Base-by-base conservation (phyloP, 2,113 vertebrate genomes). In the Meleagris gallopavo region DNA sequence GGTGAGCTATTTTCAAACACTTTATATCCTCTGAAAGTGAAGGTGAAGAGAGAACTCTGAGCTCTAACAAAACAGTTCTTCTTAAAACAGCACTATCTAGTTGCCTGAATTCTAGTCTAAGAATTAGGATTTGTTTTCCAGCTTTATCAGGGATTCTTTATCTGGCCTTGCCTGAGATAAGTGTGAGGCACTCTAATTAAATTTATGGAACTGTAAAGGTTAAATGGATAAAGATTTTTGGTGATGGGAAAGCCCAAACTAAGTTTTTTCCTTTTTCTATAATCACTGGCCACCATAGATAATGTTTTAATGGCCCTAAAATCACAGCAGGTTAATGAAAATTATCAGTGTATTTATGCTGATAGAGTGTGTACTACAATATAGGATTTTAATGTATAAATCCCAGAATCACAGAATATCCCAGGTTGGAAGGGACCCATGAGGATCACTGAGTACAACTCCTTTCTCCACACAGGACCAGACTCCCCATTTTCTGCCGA, bases 101-200 rank as follows among this genome's bases (percentile, higher is more conserved):
- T 55, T 88, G 34, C 46, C 46, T 72, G 73, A 92, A 65, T 77
- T 89, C 80, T 61, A 18, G 20, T 69, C 74, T 57, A 36, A 58
- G 57, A 92, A 84, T 36, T 81, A 30, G 13, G 40, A 86, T 72
- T 88, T 95, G 43, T 43, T 95, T 94, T 73, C 45, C 32, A 77
- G 46, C 22, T 89, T 83, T 91, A 67, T 73, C 64, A 70, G 55
- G 64, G 38, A 79, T 38, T 80, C 71, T 88, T 89, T 83, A 70
- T 73, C 60, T 91, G 58, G 22, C 19, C 46, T 76, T 66, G 29
- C 15, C 70, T 48, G 32, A 95, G 70, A 91, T 64, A 73, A 84
- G 72, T 1, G 2, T 34, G 58, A 43, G 34, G 29, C 77, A 70
- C 11, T 32, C 34, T 85, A 55, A 87, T 91, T 83, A 78, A 76